Evolutionary conservation across 1,140 invertebrate genomes (phyloP).

Genomic region (Heterodera schachtii): DNA sequence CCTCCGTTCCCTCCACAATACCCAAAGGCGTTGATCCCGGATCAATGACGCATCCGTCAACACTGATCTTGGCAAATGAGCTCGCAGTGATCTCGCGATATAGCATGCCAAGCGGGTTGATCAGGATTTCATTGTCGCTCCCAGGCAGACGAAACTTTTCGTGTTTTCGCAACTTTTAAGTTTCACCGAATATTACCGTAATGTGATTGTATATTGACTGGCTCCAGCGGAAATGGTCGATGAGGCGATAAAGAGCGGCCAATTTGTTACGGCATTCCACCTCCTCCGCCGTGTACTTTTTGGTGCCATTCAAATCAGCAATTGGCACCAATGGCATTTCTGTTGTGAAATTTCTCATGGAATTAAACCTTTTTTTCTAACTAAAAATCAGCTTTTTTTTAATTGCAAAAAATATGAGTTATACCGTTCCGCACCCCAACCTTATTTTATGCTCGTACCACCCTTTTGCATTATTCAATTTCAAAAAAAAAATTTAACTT

Average conservation of each 20-base stretch:
- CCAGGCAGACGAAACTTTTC: slow-evolving; percentile 28
- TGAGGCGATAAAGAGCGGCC: slow-evolving; percentile 88
- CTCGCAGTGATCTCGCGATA: slow-evolving; percentile 96
- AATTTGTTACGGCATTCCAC: slow-evolving; percentile 92
- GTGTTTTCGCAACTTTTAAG: slow-evolving; percentile 45
- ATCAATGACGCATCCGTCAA: slow-evolving; percentile 77
- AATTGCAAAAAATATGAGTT: neutral
- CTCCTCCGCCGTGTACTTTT: slow-evolving; percentile 91
- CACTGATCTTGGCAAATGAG: slow-evolving; percentile 89
- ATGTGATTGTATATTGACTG: slow-evolving; percentile 80
- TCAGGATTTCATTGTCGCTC: slow-evolving; percentile 77
- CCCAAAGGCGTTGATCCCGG: slow-evolving; percentile 84
- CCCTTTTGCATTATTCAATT: neutral
- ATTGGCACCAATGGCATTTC: slow-evolving; percentile 80
- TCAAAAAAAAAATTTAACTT: neutral
- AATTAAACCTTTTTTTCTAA: neutral
- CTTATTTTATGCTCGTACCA: too few relatives aligned
- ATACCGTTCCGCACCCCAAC: too few relatives aligned
- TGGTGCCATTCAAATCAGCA: slow-evolving; percentile 93
- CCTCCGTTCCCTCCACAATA: neutral
- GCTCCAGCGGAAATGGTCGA: slow-evolving; percentile 94
- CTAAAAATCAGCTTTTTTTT: neutral
- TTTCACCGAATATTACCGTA: slow-evolving; percentile 70
- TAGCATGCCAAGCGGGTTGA: slow-evolving; percentile 91
- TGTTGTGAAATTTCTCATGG: neutral